Conservation (phyloP, 1,140 invertebrate species). For the Drosophila triauraria region DNA sequence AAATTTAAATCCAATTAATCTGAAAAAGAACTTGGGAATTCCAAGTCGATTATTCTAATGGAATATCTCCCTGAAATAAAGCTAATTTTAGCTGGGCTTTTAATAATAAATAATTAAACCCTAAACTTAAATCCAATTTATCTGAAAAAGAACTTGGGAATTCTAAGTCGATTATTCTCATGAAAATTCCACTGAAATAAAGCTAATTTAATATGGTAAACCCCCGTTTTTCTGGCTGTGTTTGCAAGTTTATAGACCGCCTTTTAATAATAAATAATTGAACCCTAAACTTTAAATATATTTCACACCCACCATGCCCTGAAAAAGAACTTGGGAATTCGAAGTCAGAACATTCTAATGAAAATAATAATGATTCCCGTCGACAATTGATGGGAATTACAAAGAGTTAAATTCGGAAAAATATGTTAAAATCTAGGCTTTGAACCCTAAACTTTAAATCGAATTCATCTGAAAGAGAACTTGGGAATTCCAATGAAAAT, state of each 20-base stretch:
- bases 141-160: background rate
- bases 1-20: no score
- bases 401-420: background rate
- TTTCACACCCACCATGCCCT: no score
- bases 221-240: conserved; percentile 3
- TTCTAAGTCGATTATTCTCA: no score
- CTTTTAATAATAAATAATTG: background rate
- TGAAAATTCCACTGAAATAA: background rate
- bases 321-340: no score
- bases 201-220: background rate
- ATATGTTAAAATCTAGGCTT: background rate
- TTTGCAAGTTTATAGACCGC: background rate
- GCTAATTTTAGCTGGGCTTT: no score
- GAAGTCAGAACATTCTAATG: no score
- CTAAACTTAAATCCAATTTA: no score
- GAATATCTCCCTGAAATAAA: background rate
- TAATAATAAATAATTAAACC: no score
- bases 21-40: background rate
- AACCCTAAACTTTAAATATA: no score
- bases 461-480: background rate
- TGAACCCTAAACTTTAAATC: no score
- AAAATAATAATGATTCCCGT: no score
- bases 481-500: background rate
- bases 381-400: conserved; percentile 5
- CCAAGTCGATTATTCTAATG: no score